Evolutionary conservation across 2,797 vertebrate species (phyloP), one percentile per base, ranked within the genome.

Genomic region (Syngnathus acus): DNA sequence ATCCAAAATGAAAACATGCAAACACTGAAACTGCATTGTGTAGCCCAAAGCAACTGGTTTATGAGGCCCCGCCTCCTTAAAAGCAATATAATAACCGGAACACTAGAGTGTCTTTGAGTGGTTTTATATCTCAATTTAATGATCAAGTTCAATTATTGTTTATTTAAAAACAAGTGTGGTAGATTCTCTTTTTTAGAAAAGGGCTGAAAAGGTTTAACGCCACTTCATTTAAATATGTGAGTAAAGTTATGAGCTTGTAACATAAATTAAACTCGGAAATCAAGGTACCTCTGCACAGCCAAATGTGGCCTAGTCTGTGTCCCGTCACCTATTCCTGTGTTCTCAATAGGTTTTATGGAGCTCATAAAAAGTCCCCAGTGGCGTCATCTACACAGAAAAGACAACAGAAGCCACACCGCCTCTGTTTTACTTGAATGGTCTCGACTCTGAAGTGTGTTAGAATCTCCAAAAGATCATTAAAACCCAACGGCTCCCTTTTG

Each of bases 381-480:
- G 51, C 67, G 2, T 60, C 58, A 70, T 73, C 58, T 60, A 67
- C 58, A n/a, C 58, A 78, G 78, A 78, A 71, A 76, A 68, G 76
- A 83, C 75, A 78, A 72, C 76, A 69, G 55, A 65, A 81, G 65
- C 13, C 65, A 71, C 76, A 70, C 64, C 75, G 74, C 75, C 72
- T 78, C 78, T 39, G 78, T 55, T 66, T 74, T 58, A 48, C 70
- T 48, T 82, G 70, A 83, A 26, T 74, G 67, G 62, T 70, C 68
- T 66, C 63, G 13, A 0, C 23, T 68, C 55, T 39, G 38, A 48
- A 58, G 26, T 58, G 9, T 62, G 80, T 75, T 62, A 68, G 53
- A 74, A 73, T 69, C 64, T 78, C 65, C 78, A 77, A 79, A 77
- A 83, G 83, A 78, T 80, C 74, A 81, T 86, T 82, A 85, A 87